Evolutionary conservation across 2,113 vertebrate genomes (phyloP), one percentile per base, ranked within the genome.

Genomic region (Motacilla alba): DNA sequence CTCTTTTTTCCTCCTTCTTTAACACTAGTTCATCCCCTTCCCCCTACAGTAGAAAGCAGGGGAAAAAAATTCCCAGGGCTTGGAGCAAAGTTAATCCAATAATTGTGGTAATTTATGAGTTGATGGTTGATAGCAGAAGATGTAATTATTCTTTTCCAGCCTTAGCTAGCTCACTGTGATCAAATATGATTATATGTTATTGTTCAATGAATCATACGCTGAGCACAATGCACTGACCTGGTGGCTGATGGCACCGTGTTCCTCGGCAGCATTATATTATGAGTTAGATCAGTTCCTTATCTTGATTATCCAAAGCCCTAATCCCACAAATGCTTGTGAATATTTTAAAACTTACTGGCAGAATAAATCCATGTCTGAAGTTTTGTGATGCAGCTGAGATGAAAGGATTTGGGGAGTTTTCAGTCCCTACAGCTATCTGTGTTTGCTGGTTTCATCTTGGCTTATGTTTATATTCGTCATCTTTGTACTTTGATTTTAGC

Each of bases 41-140:
- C 3, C 35, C 10, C 13, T 60, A 17, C 31, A 24, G 8, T 35
- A 76, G 49, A 10, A 85, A 83, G 37, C n/a, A 5, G 27, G 6
- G 7, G 1, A 52, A 39, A 84, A 44, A 79, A 28, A 33, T 11
- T 74, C 26, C 72, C 10, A 24, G 53, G 9, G 13, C 53, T 82
- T 4, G 3, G n/a, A 90, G 55, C 27, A 35, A 63, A 90, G 15
- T 77, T 90, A 95, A 96, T 94, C 53, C 79, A 86, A 69, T 96
- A 90, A 90, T 39, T 90, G 75, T 58, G n/a, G 37, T 88, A 91
- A 92, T 69, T 95, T 88, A 76, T 86, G 88, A 92, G 50, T 88
- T 77, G 70, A 31, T 28, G 63, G 73, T 19, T 94, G 92, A 80
- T 73, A 80, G 59, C 67, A 90, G 75, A 91, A 90, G 75, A 69